Base-by-base conservation (phyloP, 2,888 invertebrate genomes). In the Osmoderma eremita region DNA sequence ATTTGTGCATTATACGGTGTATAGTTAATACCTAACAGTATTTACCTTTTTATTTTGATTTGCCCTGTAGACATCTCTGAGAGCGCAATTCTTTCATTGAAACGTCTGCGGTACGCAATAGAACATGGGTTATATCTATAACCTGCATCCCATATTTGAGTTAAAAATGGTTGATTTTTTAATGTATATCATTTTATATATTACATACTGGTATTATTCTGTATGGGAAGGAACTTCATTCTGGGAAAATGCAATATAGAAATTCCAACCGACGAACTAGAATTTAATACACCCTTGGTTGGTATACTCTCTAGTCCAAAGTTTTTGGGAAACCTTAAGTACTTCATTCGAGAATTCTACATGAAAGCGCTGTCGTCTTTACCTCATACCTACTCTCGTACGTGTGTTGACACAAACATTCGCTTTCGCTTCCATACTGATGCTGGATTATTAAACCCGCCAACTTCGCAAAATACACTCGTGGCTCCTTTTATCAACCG, bases 321-420 rank as follows among this genome's bases (percentile, higher is more conserved):
- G 53, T 64, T 53, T 53, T 51, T 8, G 63, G 63, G 18, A 8
- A 45, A 22, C n/a, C 30, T 30, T 30, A 45, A 53, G 42, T 30
- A 64, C 39, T 53, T 30, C 41, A 64, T 8, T 24, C 30, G 24
- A 53, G 36, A 61, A 45, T 61, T 45, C 45, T 24, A 45, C 48
- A 61, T 61, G 58, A 61, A 61, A 61, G 58, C 42, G 36, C 39
- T 41, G 13, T 24, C 24, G 22, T 30, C 42, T 20, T 42, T 36
- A 53, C 48, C 36, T 49, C 38, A 56, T 39, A 45, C 56, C 48
- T 49, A 45, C 45, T 48, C 15, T 6, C 50, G 24, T n/a, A 15
- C n/a, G 36, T 24, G 20, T 65, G 69, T 69, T 69, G 69, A 69
- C 65, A 65, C 67, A 67, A 67, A 67, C 69, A 69, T 67, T 65